Evolutionary conservation across 1,140 invertebrate species (phyloP).

Genomic region (Drosophila suzukii): DNA sequence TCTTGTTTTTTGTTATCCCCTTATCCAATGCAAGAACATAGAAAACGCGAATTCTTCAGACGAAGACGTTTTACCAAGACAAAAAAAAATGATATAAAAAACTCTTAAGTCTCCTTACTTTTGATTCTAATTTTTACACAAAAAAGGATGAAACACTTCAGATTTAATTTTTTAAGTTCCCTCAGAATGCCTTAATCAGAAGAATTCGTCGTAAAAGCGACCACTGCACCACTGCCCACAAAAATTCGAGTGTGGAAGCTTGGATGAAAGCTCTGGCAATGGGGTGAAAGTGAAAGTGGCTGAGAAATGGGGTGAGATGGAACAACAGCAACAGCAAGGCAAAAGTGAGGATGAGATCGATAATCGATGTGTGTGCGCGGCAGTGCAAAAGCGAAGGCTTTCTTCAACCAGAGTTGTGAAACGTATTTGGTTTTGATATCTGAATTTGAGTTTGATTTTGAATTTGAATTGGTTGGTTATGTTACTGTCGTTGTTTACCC

Average conservation of each 20-base stretch:
- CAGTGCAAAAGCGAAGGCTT: conserved; percentile 23
- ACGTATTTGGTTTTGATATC: conserved; percentile 23
- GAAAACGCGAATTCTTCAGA: no score
- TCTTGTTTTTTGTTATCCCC: no score
- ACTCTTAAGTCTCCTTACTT: no score
- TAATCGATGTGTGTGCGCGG: conserved; percentile 18
- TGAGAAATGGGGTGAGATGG: conserved; percentile 1
- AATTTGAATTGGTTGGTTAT: conserved; percentile 43
- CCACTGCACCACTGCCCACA: neutral
- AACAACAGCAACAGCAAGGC: conserved; percentile 16
- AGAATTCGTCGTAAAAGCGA: neutral
- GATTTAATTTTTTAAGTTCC: neutral
- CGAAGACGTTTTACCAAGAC: no score
- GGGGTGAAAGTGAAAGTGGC: conserved; percentile 1
- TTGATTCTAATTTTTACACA: no score
- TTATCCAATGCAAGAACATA: no score
- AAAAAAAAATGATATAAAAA: no score
- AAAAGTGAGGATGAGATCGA: conserved; percentile 13
- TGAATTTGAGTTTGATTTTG: conserved; percentile 7
- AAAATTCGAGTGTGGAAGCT: neutral
- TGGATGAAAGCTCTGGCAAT: neutral
- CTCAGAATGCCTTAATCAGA: neutral
- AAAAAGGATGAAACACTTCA: neutral
- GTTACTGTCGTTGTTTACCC: conserved; percentile 73
- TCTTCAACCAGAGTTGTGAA: conserved; percentile 28